phyloP scores from a whole-genome alignment of 2,888 invertebrate genomes.

The Lepas anatifera region DNA sequence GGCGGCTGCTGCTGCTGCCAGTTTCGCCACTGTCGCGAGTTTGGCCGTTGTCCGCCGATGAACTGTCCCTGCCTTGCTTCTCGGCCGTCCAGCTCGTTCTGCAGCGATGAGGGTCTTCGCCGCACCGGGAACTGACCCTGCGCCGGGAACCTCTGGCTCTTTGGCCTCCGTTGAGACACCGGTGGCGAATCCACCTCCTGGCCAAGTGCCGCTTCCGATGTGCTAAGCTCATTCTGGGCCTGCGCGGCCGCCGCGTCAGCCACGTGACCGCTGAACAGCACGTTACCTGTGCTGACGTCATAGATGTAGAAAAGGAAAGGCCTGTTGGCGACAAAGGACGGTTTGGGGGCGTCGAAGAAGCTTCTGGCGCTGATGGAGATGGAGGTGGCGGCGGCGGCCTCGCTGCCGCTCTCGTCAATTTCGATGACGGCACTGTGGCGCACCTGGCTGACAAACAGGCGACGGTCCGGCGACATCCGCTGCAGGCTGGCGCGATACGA shows the following conservation, averaged over 20 bases:
- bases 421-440: slow-evolving; percentile 64
- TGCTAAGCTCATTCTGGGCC: no score
- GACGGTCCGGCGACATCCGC: slow-evolving; percentile 42
- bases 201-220: no score
- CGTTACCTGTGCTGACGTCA: background rate
- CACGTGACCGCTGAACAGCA: background rate
- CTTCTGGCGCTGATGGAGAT: slow-evolving; percentile 43
- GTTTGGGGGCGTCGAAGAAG: slow-evolving; percentile 53
- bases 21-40: no score
- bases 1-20: no score
- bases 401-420: slow-evolving; percentile 33
- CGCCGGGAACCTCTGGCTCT: no score
- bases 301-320: background rate
- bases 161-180: no score
- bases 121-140: no score
- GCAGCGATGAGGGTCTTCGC: no score
- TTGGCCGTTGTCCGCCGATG: no score
- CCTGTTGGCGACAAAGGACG: background rate
- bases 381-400: slow-evolving; percentile 2
- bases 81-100: no score
- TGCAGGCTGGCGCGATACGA: slow-evolving; percentile 37
- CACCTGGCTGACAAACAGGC: slow-evolving; percentile 50
- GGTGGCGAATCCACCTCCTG: no score
- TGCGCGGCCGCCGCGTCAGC: background rate
- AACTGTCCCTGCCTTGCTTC: no score